Base-by-base conservation (phyloP, 1,140 invertebrate species). In the Neuroterus valhalla region DNA sequence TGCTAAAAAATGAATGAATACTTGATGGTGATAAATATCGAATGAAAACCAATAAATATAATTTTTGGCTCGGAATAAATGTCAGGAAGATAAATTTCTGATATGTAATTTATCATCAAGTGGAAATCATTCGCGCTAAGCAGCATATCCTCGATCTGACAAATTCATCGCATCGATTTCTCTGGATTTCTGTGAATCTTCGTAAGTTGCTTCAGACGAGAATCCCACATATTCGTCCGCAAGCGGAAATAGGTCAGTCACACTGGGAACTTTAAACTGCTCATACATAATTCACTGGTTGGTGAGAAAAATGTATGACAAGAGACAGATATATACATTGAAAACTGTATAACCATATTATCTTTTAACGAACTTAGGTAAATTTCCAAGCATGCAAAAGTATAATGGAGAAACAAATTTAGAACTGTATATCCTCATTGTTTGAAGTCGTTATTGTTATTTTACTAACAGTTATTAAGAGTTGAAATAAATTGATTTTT, bases 101-200 rank as follows among this genome's bases (percentile, higher is more conserved):
- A n/a, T n/a, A n/a, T 52, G 55, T 62, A 62, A 62, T 62, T 62
- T 62, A 62, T 62, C 55, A 62, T 31, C 26, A 38, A 26, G 14
- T 62, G 26, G 23, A 26, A 62, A 62, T 62, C 55, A 62, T 62
- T 62, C 23, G 23, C 23, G 55, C 23, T 62, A 38, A 62, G 55
- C 55, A 62, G 55, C 23, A 31, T 62, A 62, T 55, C 52, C 52
- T 55, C 12, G 21, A 26, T 11, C 55, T 62, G 55, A 62, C 55
- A 62, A 62, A 62, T 62, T 62, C 23, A 23, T 62, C 15, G 14
- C 26, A 62, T 62, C 55, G 55, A 38, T 62, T 62, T 62, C 55
- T 38, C 26, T 5, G 26, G 55, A 62, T 62, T 62, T 62, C 55
- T 23, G 21, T 5, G 23, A 62, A 62, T 62, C 26, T 62, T 62